Conservation (phyloP, 1,140 invertebrate species). For the Andricus grossulariae region DNA sequence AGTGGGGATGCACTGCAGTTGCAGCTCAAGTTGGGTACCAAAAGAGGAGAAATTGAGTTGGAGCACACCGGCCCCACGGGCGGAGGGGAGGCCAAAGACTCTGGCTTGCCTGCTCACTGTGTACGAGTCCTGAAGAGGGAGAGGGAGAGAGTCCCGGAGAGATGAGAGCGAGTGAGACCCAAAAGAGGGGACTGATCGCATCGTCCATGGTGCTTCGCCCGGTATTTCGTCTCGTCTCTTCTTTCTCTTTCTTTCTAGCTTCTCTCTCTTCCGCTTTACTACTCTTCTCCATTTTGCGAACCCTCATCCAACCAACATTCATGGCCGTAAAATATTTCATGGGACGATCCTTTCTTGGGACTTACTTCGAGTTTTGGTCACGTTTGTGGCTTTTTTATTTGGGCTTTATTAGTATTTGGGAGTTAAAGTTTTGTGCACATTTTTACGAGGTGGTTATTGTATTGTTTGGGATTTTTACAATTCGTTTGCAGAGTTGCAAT, state of each 20-base stretch:
- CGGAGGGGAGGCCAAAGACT: constrained; percentile 30
- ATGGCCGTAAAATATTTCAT: constrained; percentile 23
- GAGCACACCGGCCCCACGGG: constrained; percentile 58
- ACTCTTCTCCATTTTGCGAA: constrained; percentile 28
- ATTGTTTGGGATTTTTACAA: too few relatives aligned
- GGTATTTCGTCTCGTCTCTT: constrained; percentile 47
- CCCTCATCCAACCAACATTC: constrained; percentile 13
- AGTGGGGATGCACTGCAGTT: constrained; percentile 43
- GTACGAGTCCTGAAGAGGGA: neutral
- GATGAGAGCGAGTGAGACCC: constrained; percentile 11
- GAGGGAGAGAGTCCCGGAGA: constrained; percentile 21
- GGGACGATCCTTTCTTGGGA: neutral
- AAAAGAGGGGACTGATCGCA: constrained; percentile 30
- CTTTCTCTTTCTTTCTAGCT: constrained; percentile 35
- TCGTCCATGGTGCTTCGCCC: constrained; percentile 40
- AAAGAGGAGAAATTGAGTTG: constrained; percentile 77
- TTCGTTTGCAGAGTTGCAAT: too few relatives aligned
- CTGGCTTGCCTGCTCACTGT: constrained; percentile 14
- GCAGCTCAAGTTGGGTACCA: constrained; percentile 70
- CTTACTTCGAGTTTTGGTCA: constrained; percentile 14
- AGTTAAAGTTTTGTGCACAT: too few relatives aligned
- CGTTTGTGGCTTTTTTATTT: constrained; percentile 1
- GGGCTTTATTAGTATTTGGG: neutral
- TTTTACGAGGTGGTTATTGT: too few relatives aligned
- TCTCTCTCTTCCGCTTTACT: constrained; percentile 37